Conservation (phyloP, 2,797 vertebrate species). For the Cyclura pinguis region DNA sequence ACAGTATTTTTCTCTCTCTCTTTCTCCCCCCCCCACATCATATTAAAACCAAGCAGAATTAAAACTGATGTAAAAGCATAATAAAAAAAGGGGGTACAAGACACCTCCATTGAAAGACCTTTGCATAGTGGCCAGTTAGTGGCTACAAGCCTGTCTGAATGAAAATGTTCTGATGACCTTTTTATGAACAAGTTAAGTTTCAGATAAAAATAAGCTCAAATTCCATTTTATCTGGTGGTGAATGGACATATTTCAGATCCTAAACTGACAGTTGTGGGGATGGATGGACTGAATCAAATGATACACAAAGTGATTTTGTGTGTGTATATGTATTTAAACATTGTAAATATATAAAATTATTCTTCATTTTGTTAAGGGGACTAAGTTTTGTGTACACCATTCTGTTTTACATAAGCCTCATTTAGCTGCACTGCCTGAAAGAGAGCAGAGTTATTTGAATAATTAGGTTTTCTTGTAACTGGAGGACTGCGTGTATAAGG, state of each 20-base stretch:
- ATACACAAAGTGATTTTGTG: conserved; percentile 40
- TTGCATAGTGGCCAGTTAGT: too few species aligned
- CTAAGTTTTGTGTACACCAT: conserved; percentile 42
- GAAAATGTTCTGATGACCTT: too few species aligned
- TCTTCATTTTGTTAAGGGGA: conserved; percentile 31
- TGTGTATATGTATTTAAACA: too few species aligned
- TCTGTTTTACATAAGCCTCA: conserved; percentile 24
- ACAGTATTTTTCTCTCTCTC: too few species aligned
- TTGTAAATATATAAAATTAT: conserved; percentile 26
- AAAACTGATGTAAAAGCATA: too few species aligned
- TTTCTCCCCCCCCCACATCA: too few species aligned
- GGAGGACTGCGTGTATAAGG: conserved; percentile 22
- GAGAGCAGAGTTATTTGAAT: conserved; percentile 32
- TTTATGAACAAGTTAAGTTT: too few species aligned
- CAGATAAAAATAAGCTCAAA: too few species aligned
- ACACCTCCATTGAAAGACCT: too few species aligned
- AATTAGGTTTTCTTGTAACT: not conserved
- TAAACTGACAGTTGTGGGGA: not conserved
- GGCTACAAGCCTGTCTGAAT: too few species aligned
- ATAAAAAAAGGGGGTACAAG: too few species aligned
- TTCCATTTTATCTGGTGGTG: not conserved
- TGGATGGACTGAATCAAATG: not conserved
- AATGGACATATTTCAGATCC: not conserved
- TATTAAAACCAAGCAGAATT: too few species aligned
- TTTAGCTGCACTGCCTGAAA: conserved; percentile 7